phyloP scores from a whole-genome alignment of 1,140 invertebrate species.

The Hylaeus anthracinus region DNA sequence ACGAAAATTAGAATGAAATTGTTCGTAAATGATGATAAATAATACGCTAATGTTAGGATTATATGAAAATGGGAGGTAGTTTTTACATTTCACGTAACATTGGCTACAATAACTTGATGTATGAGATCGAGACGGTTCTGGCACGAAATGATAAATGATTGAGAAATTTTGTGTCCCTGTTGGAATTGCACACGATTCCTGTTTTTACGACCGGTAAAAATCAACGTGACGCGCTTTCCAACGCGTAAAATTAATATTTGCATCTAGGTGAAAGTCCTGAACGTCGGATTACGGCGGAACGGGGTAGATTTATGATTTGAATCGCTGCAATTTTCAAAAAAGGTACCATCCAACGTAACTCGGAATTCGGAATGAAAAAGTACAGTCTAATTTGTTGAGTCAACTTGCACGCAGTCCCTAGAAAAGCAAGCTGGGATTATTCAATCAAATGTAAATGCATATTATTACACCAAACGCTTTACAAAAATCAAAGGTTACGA shows the following conservation, averaged over 20 bases:
- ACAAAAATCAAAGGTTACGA: no score
- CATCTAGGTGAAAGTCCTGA: conserved; percentile 17
- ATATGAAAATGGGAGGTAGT: no score
- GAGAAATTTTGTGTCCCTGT: neutral
- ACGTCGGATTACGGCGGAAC: neutral
- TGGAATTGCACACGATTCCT: neutral
- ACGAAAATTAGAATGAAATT: no score
- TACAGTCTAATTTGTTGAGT: neutral
- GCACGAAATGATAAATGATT: neutral
- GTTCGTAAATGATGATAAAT: no score
- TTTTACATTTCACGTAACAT: no score
- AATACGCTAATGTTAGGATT: no score
- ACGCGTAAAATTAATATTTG: conserved; percentile 41
- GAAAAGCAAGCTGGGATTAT: no score
- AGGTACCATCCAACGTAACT: neutral
- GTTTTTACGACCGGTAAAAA: neutral
- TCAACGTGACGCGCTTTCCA: conserved; percentile 2
- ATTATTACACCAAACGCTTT: no score
- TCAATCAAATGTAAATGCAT: no score
- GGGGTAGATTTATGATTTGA: neutral
- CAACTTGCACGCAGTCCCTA: no score
- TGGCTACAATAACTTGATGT: neutral
- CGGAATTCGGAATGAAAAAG: neutral
- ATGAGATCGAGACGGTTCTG: no score
- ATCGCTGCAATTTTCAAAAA: neutral